Conservation (phyloP, 2,888 invertebrate genomes). For the Drosophila borborema region DNA sequence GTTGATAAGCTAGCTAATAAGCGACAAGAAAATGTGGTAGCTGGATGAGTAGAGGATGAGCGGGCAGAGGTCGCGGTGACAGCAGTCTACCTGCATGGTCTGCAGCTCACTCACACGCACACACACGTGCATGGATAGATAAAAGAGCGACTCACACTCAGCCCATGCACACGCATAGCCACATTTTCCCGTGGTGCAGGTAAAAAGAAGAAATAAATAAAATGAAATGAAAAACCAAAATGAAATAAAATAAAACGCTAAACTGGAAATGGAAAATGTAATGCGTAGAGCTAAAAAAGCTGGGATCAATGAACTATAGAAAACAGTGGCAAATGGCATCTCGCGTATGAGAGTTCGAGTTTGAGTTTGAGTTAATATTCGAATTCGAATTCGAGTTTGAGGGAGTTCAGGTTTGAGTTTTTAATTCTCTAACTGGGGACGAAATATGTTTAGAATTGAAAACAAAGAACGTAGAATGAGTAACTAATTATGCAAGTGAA, state of each 20-base stretch:
- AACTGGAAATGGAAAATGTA: conserved; percentile 78
- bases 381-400: conserved; percentile 21
- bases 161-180: conserved; percentile 29
- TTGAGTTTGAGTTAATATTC: conserved; percentile 20
- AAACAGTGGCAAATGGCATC: conserved; percentile 55
- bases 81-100: conserved; percentile 51
- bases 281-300: conserved; percentile 73
- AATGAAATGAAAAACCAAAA: conserved; percentile 35
- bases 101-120: conserved; percentile 32
- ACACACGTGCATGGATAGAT: conserved; percentile 40
- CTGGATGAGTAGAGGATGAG: conserved; percentile 23
- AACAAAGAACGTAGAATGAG: conserved; percentile 22
- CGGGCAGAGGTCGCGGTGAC: background rate
- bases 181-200: conserved; percentile 76
- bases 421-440: conserved; percentile 16
- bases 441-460: conserved; percentile 36
- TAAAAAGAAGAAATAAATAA: conserved; percentile 44
- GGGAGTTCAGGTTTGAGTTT: conserved; percentile 14
- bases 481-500: conserved; percentile 74
- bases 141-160: conserved; percentile 51
- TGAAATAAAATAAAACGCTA: conserved; percentile 71
- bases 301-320: conserved; percentile 72
- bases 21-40: conserved; percentile 69
- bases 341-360: conserved; percentile 27
- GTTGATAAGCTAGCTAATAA: conserved; percentile 74